These are phyloP conservation scores for Tiliqua scincoides DNA, from an alignment of 2,113 vertebrate species.

Conservation along the genomic window DNA sequence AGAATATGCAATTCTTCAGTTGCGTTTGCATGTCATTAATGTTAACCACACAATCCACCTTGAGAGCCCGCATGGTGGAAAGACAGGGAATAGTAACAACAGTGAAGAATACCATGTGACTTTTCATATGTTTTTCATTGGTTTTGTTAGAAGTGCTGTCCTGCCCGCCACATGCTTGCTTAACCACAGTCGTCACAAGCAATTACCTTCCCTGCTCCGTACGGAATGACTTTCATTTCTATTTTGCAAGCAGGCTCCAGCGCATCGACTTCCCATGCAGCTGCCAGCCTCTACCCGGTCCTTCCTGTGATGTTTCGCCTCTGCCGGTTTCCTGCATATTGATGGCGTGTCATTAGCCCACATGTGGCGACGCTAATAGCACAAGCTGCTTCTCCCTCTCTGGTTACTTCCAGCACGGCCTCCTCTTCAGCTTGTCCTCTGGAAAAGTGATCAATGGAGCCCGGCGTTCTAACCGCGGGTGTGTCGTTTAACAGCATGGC, in stretches of 20 bases:
- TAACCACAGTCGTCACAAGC: neutral
- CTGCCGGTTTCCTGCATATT: conserved; percentile 39
- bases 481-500: fast-evolving
- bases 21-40: no score
- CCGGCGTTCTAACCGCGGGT: conserved; percentile 17
- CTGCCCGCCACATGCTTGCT: neutral
- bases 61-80: no score
- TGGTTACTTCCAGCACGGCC: conserved; percentile 21
- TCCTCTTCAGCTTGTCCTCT: conserved; percentile 38
- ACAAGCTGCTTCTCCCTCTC: conserved; percentile 60
- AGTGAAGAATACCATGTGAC: no score
- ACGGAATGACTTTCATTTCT: neutral
- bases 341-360: conserved; percentile 49
- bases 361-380: conserved; percentile 56
- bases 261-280: conserved; percentile 30
- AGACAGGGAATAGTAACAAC: no score
- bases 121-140: neutral
- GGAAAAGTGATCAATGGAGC: conserved; percentile 35
- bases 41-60: no score
- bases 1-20: no score
- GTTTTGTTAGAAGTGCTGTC: neutral
- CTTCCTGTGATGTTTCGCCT: conserved; percentile 44
- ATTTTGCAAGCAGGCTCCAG: conserved; percentile 19
- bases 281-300: neutral
- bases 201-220: neutral